Base-by-base conservation (phyloP, 2,888 invertebrate species). In the Sesia bembeciformis region DNA sequence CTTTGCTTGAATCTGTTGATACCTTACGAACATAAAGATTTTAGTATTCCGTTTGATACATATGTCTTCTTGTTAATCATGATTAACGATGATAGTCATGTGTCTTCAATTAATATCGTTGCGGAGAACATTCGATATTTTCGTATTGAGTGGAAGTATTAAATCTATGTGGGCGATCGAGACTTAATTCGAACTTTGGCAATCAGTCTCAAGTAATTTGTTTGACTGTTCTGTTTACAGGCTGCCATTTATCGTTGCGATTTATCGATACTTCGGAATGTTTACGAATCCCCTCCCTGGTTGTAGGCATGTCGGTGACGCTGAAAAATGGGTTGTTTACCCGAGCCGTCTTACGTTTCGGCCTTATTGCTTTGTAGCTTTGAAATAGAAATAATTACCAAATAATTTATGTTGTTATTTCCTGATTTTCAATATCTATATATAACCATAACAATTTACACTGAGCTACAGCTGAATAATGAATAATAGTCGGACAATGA, bases 281-380 rank as follows among this genome's bases (percentile, higher is more conserved):
- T 69, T 67, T 66, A 64, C 66, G 61, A 55, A 55, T 61, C 56
- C 62, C 61, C 64, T 64, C 61, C 65, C 63, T 56, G 39, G 38
- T 38, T 39, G n/a, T 49, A 40, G 58, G 59, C 60, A 40, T 72
- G 74, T 57, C 62, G 58, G 59, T 67, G 70, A 72, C 71, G 61
- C 60, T 69, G 70, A 77, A 64, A 70, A 72, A 74, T 74, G 53
- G 61, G 61, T 66, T 67, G 66, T 65, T 67, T 64, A 56, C 60
- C 58, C 50, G 38, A 38, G 39, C 39, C 39, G 50, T 7, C 46
- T 46, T 46, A 23, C 23, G 46, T 46, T 46, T 46, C 8, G 46
- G 8, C 23, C 46, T 46, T 46, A 46, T 46, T 46, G 46, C 23
- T 46, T 46, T 46, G 23, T 46, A 46, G 46, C 46, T 46, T 46